Evolutionary conservation across 2,797 vertebrate species (phyloP).

Genomic region (Myiothlypis coronata): DNA sequence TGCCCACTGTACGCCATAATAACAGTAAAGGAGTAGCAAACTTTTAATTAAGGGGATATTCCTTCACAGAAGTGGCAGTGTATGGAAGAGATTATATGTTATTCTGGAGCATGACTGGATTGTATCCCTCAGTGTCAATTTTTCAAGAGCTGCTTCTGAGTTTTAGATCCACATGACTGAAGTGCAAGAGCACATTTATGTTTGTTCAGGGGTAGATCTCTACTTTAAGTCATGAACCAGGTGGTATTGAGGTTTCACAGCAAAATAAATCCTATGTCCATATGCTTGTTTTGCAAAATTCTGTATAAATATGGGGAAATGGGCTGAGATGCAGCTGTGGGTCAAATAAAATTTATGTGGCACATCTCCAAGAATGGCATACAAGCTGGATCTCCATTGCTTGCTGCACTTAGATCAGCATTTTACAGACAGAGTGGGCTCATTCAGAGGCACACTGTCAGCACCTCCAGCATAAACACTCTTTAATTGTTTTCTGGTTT

Average conservation of each 20-base stretch:
- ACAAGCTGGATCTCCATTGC: background rate
- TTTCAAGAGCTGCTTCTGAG: background rate
- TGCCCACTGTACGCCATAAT: background rate
- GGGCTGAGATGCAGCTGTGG: background rate
- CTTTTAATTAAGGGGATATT: background rate
- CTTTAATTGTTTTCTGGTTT: background rate
- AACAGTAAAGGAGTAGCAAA: background rate
- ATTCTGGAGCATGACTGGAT: background rate
- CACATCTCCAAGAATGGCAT: background rate
- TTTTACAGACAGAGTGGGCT: background rate
- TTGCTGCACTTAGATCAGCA: background rate
- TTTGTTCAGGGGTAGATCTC: background rate
- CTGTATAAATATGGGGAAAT: rapidly evolving
- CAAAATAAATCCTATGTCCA: background rate
- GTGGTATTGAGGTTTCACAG: background rate
- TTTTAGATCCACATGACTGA: background rate
- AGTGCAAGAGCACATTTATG: background rate
- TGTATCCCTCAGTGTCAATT: background rate
- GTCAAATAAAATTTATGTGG: background rate
- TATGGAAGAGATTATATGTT: background rate
- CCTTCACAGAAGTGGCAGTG: background rate
- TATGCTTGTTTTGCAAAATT: background rate
- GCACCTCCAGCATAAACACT: background rate
- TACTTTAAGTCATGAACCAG: background rate
- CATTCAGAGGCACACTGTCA: background rate